Percentiles rank a stretch among this genome's conserved stretches.
Conservation (phyloP, 2,113 vertebrate species). For the Malurus cyaneus region DNA sequence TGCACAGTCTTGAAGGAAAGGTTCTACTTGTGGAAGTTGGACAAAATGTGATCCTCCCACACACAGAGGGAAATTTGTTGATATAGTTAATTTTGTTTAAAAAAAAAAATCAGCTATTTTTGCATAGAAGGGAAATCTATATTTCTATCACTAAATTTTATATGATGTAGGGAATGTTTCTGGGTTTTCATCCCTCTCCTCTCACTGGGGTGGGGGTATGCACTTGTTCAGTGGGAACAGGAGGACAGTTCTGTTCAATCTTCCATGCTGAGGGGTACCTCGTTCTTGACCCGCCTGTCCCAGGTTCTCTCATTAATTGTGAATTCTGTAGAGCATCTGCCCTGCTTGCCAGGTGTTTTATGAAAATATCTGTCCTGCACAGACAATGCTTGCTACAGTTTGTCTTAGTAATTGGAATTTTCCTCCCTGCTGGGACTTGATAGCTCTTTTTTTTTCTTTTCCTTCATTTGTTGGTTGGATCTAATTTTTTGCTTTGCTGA, state of each 20-base stretch:
- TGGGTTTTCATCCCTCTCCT: neutral
- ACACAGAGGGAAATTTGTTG: neutral
- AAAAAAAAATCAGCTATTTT: neutral
- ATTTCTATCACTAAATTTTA: neutral
- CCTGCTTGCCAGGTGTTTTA: constrained; percentile 13
- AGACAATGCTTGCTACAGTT: constrained; percentile 1
- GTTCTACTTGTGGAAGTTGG: neutral
- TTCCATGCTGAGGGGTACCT: neutral
- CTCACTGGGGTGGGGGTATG: neutral
- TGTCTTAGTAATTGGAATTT: constrained; percentile 52
- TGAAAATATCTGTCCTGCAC: constrained; percentile 27
- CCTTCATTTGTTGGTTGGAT: neutral
- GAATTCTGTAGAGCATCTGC: neutral
- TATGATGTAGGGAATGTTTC: neutral
- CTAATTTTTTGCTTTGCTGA: constrained; percentile 33
- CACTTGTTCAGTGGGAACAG: neutral
- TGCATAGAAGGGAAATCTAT: neutral
- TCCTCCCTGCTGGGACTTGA: constrained; percentile 23
- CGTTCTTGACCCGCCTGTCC: neutral
- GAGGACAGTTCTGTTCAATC: neutral
- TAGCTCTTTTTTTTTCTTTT: neutral
- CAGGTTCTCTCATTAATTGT: neutral
- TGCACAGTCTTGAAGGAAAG: neutral
- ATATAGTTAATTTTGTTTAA: neutral
- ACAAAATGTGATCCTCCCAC: neutral